Conservation (phyloP, 2,113 vertebrate species). For the Clarias macrocephalus region DNA sequence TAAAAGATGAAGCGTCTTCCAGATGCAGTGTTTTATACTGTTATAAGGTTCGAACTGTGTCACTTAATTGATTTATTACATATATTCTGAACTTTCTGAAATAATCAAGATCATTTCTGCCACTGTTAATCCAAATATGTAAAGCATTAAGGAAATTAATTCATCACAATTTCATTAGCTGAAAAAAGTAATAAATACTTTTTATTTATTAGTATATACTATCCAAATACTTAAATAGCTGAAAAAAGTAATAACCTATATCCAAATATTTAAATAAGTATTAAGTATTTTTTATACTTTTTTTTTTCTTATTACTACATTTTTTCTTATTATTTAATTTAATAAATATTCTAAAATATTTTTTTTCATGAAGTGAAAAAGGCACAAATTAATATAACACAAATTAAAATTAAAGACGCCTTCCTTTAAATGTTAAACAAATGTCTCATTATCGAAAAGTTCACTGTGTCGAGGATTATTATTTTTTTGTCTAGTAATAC, state of each 20-base stretch:
- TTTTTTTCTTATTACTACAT: too few relatives aligned
- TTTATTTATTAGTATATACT: too few relatives aligned
- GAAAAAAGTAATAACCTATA: background rate
- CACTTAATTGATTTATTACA: background rate
- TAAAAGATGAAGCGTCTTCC: background rate
- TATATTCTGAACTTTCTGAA: background rate
- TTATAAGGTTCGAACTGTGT: background rate
- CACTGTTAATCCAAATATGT: background rate
- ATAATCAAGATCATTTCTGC: background rate
- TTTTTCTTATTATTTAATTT: too few relatives aligned
- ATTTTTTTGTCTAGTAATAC: too few relatives aligned
- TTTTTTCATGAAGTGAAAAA: too few relatives aligned
- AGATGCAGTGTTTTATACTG: background rate
- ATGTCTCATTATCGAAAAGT: background rate
- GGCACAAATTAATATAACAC: too few relatives aligned
- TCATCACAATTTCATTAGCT: background rate
- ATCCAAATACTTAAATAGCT: too few relatives aligned
- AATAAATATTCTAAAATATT: too few relatives aligned
- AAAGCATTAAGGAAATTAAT: background rate
- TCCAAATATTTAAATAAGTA: background rate
- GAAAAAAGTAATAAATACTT: too few relatives aligned
- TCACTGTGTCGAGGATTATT: background rate
- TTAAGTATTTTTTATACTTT: too few relatives aligned
- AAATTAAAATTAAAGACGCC: too few relatives aligned
- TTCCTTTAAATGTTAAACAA: background rate